These are phyloP conservation scores for Lysandra bellargus DNA, from an alignment of 2,888 invertebrate genomes.

Conservation along the genomic window DNA sequence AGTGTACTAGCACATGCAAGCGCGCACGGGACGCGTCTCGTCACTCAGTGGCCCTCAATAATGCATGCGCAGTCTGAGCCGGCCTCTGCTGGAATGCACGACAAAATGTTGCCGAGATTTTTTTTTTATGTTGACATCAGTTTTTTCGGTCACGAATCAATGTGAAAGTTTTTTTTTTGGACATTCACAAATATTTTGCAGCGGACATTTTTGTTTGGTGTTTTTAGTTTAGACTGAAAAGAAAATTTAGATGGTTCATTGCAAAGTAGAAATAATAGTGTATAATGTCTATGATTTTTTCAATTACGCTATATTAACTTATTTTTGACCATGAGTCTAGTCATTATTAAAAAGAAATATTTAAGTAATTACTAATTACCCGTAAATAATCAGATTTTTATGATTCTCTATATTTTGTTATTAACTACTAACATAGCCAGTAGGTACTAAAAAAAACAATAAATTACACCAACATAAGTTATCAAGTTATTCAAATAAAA, in stretches of 20 bases:
- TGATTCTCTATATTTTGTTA: background rate
- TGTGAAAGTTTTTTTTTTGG: slow-evolving; percentile 32
- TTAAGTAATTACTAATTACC: too few species aligned
- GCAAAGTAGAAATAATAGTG: background rate
- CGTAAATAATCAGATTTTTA: background rate
- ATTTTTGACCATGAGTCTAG: too few species aligned
- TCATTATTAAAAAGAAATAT: too few species aligned
- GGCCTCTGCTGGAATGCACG: slow-evolving; percentile 50
- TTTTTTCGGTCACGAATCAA: slow-evolving; percentile 39
- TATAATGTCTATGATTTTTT: too few species aligned
- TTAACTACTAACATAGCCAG: background rate
- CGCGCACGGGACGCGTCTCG: slow-evolving; percentile 59
- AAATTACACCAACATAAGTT: background rate
- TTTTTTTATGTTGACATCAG: slow-evolving; percentile 36
- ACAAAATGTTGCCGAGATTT: slow-evolving; percentile 47
- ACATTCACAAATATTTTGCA: slow-evolving; percentile 14
- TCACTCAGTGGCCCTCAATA: slow-evolving; percentile 77
- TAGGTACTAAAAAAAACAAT: background rate
- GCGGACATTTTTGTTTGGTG: slow-evolving; percentile 2
- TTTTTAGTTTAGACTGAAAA: slow-evolving; percentile 4
- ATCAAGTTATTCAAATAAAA: background rate
- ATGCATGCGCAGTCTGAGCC: slow-evolving; percentile 61
- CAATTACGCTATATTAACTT: too few species aligned
- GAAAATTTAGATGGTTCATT: background rate
- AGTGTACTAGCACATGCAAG: slow-evolving; percentile 46